Evolutionary conservation across 2,888 invertebrate genomes (phyloP), one percentile per base, ranked within the genome.

Genomic region (Falcaria lacertinaria): DNA sequence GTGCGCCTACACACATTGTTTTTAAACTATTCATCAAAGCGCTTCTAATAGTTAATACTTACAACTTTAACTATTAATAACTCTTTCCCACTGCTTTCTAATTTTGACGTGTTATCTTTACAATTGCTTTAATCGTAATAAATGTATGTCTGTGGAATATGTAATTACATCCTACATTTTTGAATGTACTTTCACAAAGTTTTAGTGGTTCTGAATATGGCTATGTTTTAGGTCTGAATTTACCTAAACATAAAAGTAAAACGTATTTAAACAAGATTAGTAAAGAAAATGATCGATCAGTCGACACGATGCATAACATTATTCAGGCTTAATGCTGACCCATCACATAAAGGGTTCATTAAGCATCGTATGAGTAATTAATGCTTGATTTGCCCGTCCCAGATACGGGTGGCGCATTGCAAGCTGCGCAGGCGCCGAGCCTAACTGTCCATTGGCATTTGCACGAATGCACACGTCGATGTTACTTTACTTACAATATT

Each of bases 381-480:
- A 81, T 80, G 79, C 77, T 73, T 77, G 77, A 82, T 82, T 80
- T 70, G 80, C 75, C 66, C 77, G 87, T 85, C 79, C 86, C 75
- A 81, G 76, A 74, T 85, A 86, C 88, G 79, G 74, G 75, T 52
- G 64, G 74, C 71, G 88, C 87, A 86, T 88, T 73, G 68, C 79
- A 86, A 87, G 69, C 72, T 73, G 65, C 70, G 59, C 50, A 72
- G 89, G 88, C 88, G 89, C 89, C 89, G 66, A 48, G 54, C 59
- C 75, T 88, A 88, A 89, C 89, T 89, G 88, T 89, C 74, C 75
- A 68, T 63, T 71, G 74, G 74, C 75, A 75, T 83, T 84, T 77
- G 77, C 64, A n/a, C n/a, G n/a, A n/a, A n/a, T n/a, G n/a, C n/a
- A 70, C 72, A 78, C 71, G 60, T 52, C 54, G 51, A 48, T 65